Evolutionary conservation across 2,797 vertebrate species (phyloP).

Genomic region (Brotula barbata): DNA sequence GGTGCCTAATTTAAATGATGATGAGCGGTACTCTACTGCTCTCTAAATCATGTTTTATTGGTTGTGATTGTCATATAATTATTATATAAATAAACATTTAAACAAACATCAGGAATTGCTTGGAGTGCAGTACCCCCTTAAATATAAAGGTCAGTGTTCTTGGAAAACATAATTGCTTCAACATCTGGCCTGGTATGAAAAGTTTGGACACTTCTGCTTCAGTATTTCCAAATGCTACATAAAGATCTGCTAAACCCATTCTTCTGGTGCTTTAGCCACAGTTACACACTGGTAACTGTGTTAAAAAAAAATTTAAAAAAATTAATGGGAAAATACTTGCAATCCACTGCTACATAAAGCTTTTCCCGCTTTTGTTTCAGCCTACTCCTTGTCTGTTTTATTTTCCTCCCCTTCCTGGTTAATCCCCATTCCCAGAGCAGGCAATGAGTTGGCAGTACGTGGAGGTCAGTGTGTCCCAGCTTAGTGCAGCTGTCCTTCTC

Average conservation of each 20-base stretch:
- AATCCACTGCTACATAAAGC: background rate
- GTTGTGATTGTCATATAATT: too few species aligned
- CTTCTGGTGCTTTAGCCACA: background rate
- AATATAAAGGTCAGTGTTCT: too few species aligned
- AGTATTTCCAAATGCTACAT: background rate
- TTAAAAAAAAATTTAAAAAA: too few species aligned
- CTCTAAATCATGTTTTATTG: too few species aligned
- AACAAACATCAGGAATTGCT: too few species aligned
- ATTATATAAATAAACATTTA: too few species aligned
- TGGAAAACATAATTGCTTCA: too few species aligned
- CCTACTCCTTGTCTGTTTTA: conserved; percentile 31
- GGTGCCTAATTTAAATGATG: too few species aligned
- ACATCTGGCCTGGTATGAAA: too few species aligned
- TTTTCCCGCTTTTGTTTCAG: conserved; percentile 41
- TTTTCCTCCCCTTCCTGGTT: conserved; percentile 50
- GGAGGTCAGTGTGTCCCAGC: conserved; percentile 71
- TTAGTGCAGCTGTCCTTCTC: conserved; percentile 73
- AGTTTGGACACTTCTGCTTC: background rate
- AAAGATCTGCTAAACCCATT: background rate
- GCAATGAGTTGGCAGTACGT: conserved; percentile 70
- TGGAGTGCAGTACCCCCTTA: too few species aligned
- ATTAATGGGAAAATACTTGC: background rate
- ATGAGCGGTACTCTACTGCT: too few species aligned
- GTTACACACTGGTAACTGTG: too few species aligned
- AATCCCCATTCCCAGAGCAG: conserved; percentile 53